Evolutionary conservation across 2,797 vertebrate genomes (phyloP).

Genomic region (Danio albolineatus): DNA sequence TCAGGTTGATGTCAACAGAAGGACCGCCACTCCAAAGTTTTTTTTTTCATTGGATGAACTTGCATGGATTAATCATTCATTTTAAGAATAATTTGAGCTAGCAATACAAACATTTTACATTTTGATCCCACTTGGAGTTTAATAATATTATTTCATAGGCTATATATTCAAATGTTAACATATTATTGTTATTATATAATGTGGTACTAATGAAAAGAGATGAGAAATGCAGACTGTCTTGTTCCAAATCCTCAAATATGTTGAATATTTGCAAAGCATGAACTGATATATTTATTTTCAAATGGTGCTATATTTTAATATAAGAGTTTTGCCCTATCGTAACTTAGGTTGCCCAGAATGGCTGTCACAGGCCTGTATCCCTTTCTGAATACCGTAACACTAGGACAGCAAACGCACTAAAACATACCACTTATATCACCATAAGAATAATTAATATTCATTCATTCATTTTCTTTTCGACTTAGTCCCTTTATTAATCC

Average conservation of each 20-base stretch:
- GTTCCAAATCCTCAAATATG: slow-evolving; percentile 32
- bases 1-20: no score
- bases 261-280: slow-evolving; percentile 54
- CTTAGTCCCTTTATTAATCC: no score
- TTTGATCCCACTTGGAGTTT: no score
- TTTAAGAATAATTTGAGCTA: no score
- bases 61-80: no score
- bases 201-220: slow-evolving; percentile 5
- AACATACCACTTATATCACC: background rate
- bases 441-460: slow-evolving; percentile 8
- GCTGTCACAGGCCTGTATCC: background rate
- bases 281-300: slow-evolving; percentile 54
- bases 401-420: slow-evolving; percentile 4
- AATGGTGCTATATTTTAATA: slow-evolving; percentile 62
- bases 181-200: slow-evolving; percentile 5
- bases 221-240: background rate
- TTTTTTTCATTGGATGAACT: no score
- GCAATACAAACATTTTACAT: no score
- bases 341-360: slow-evolving; percentile 33
- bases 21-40: no score
- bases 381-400: background rate
- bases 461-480: no score
- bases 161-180: slow-evolving; percentile 20
- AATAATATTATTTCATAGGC: background rate
- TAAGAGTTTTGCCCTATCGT: slow-evolving; percentile 33